Conservation (phyloP, 1,140 invertebrate genomes). For the Andrena cerasifolii region DNA sequence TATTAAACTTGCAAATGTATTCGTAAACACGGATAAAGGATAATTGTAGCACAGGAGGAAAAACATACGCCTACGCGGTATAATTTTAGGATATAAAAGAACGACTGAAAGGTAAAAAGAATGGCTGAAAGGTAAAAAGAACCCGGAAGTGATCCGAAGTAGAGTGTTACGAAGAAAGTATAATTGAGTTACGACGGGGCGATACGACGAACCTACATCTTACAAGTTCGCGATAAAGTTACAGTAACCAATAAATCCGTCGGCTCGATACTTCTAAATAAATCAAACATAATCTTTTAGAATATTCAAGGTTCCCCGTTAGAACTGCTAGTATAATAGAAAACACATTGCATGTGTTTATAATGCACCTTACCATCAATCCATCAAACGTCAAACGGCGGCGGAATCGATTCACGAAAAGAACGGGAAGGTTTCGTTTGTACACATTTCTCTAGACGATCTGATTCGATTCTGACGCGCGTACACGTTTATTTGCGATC, state of each 20-base stretch:
- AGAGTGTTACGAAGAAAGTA: constrained; percentile 57
- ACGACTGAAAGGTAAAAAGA: background rate
- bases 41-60: background rate
- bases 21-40: background rate
- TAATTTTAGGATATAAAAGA: background rate
- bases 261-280: background rate
- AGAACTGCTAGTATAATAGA: no score
- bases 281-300: background rate
- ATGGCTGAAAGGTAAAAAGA: background rate
- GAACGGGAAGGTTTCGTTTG: background rate
- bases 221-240: constrained; percentile 23
- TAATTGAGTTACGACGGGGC: constrained; percentile 43
- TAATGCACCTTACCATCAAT: constrained; percentile 27
- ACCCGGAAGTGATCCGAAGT: constrained; percentile 32
- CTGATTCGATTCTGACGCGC: background rate
- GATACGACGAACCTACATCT: constrained; percentile 49
- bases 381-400: constrained; percentile 11
- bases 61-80: background rate
- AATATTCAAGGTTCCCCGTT: background rate
- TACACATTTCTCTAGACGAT: background rate
- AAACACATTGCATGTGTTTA: background rate
- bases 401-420: background rate
- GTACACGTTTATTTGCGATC: background rate
- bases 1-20: background rate
- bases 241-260: background rate